Base-by-base conservation (phyloP, 1,140 invertebrate genomes). In the Formica exsecta region DNA sequence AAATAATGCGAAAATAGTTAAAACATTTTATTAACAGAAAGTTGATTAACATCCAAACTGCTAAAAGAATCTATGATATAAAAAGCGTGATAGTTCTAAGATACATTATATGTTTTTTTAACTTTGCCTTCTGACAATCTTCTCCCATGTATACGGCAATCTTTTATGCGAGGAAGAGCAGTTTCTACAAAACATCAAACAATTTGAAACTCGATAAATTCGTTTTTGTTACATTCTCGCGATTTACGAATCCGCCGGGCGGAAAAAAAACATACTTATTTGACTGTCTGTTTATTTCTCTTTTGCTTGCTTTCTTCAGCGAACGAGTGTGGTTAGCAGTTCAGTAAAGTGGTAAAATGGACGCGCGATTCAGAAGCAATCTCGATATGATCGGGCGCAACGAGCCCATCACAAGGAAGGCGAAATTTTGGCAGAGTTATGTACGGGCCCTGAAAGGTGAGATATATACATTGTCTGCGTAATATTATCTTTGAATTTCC, bases 351-450 rank as follows among this genome's bases (percentile, higher is more conserved):
- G 96, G 95, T 95, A 95, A 96, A 96, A 96, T 96, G 96, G 96
- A 96, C 96, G 97, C 96, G 96, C 97, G 98, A 97, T 98, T 98
- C 96, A 98, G 97, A 96, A 97, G 96, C 95, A 98, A 98, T 96
- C 96, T 98, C 95, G 98, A 98, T 96, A 98, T 98, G 97, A 98
- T 98, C 95, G 97, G 98, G 95, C 97, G 97, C 95, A 98, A 98
- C 94, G 98, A 98, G 96, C 97, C 97, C 93, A 97, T 98, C 93
- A 98, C 97, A 95, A 98, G 97, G 96, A 98, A 98, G 96, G 98
- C 98, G 93, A 98, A 97, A 96, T 98, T 98, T 96, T 98, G 98
- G 98, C 97, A 98, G 95, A 98, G 97, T 92, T 98, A 98, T 94
- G 97, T 98, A 94, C 96, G 98, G 95, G 98, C 98, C 95, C 96